Base-by-base conservation (phyloP, 2,888 invertebrate genomes). In the Pogonocherus hispidulus region DNA sequence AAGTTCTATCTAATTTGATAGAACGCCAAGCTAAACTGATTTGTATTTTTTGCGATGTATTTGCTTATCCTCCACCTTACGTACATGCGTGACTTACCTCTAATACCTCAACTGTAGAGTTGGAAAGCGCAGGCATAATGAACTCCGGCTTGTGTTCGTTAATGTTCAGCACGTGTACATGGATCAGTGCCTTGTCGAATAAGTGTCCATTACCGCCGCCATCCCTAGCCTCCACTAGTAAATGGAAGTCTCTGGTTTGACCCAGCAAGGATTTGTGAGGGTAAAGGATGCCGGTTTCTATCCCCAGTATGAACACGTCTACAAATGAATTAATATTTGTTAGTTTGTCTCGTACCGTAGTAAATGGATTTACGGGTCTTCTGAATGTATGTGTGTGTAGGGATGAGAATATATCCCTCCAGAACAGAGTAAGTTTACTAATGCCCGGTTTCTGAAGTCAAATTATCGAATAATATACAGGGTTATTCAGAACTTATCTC, bases 71-170 rank as follows among this genome's bases (percentile, higher is more conserved):
- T n/a, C n/a, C n/a, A n/a, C n/a, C n/a, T n/a, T n/a, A n/a, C n/a
- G n/a, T n/a, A n/a, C n/a, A n/a, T n/a, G n/a, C n/a, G n/a, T 37
- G n/a, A 79, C 81, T 82, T 86, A 94, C 95, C 87, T 96, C 96
- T 0, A 94, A 92, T 75, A 97, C 91, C 83, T 93, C 92, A 14
- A 96, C 90, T 27, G 93, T 93, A 2, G 92, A 89, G 83, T 94
- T 93, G 0, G 91, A 90, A 0, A 90, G 84, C 1, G 92, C 90
- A 0, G 97, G 97, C 80, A 92, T 89, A 5, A 94, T 88, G 83
- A 96, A 96, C 66, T 89, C 89, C 0, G 97, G 97, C 52, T 92
- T 91, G 81, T 94, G 91, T 75, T 94, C 91, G 86, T 96, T 96
- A 0, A 95, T 93, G 67, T 93, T 92, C 18, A 92, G 87, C 32